Conservation (phyloP, 2,113 vertebrate genomes). For the Equus quagga region DNA sequence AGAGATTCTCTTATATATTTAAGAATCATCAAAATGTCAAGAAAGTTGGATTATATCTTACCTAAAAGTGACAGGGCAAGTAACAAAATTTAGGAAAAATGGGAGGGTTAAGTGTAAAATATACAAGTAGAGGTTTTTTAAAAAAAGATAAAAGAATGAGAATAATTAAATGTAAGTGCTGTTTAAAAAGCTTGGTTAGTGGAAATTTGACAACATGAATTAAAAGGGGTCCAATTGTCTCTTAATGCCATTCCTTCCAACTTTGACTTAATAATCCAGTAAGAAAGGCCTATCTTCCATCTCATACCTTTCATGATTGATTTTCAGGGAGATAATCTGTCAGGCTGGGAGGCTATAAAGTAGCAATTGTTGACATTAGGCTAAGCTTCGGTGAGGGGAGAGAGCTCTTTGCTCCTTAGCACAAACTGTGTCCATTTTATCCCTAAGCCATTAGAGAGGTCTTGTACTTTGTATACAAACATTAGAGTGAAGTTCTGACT, state of each 20-base stretch:
- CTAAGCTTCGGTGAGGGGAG: neutral
- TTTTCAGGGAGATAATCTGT: neutral
- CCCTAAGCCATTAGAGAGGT: neutral
- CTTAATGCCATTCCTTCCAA: neutral
- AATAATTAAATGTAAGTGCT: neutral
- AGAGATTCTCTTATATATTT: neutral
- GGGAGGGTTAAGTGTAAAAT: neutral
- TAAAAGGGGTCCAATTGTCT: neutral
- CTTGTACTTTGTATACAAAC: neutral
- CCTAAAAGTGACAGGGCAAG: neutral
- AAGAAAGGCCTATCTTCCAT: neutral
- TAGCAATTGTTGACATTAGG: neutral
- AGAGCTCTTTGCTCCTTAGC: neutral
- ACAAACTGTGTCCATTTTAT: neutral
- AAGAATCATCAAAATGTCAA: constrained; percentile 16
- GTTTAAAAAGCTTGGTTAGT: neutral
- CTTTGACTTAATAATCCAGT: neutral
- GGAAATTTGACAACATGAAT: constrained; percentile 9
- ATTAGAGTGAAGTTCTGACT: neutral
- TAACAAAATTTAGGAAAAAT: neutral
- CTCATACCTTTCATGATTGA: neutral
- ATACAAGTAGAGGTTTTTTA: neutral
- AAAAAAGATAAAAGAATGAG: neutral
- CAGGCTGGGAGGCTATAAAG: neutral
- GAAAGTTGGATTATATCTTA: neutral